phyloP scores from a whole-genome alignment of 1,140 invertebrate genomes.

The Anastatus disparis region DNA sequence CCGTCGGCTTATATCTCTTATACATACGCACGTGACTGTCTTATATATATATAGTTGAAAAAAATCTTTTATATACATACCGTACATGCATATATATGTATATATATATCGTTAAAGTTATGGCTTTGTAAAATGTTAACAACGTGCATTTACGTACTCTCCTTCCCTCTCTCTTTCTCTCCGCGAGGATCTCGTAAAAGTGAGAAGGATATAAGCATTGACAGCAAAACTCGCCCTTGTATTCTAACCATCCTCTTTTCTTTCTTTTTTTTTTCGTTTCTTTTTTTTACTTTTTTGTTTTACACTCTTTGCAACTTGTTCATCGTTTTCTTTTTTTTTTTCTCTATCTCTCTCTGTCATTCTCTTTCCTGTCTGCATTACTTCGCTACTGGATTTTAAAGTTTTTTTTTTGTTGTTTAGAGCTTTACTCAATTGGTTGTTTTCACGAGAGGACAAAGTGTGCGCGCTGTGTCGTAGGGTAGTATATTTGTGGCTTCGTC shows the following conservation, averaged over 20 bases:
- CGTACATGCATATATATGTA: background rate
- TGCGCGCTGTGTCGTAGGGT: background rate
- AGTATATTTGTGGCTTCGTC: background rate
- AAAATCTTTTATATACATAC: background rate
- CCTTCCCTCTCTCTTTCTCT: too few species aligned
- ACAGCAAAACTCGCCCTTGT: too few species aligned
- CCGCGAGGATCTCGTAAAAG: constrained; percentile 43
- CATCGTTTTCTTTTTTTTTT: background rate
- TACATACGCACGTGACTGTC: background rate
- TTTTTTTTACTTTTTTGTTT: background rate
- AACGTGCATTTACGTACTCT: constrained; percentile 42
- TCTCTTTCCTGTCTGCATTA: background rate
- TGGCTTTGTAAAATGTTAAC: constrained; percentile 37
- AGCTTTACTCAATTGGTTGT: constrained; percentile 14
- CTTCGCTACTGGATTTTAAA: constrained; percentile 24
- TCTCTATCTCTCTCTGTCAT: background rate
- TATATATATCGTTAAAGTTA: constrained; percentile 38
- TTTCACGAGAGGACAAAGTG: background rate
- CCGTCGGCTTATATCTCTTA: constrained; percentile 10
- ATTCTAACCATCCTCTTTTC: too few species aligned
- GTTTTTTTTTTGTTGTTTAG: too few species aligned
- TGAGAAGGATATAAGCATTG: too few species aligned
- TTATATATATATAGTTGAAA: background rate
- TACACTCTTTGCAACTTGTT: constrained; percentile 12
- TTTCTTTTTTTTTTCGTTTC: too few species aligned